phyloP scores from a whole-genome alignment of 2,113 vertebrate species.

The Rhinopithecus roxellana region DNA sequence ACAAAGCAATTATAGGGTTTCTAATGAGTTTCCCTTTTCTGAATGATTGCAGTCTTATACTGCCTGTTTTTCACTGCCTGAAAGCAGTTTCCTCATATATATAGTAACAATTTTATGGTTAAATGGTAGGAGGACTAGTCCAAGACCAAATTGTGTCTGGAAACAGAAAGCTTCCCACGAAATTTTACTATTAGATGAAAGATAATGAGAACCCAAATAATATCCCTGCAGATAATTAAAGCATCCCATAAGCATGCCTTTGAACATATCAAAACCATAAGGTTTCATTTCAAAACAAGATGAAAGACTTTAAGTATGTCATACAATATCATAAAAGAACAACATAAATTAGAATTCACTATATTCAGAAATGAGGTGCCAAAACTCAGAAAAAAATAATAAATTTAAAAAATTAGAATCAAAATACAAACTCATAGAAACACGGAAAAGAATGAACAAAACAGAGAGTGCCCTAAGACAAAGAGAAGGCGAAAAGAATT shows the following conservation, averaged over 20 bases:
- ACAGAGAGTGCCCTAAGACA: neutral
- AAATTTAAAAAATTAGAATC: neutral
- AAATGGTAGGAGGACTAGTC: neutral
- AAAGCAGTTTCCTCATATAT: neutral
- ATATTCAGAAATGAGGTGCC: slow-evolving; percentile 2
- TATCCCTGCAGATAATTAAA: slow-evolving; percentile 12
- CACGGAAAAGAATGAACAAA: neutral
- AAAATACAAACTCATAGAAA: neutral
- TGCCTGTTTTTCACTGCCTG: neutral
- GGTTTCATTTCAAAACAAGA: neutral
- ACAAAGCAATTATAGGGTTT: neutral
- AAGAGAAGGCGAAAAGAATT: neutral
- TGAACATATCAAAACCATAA: neutral
- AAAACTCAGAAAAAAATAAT: slow-evolving; percentile 20
- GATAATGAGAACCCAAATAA: neutral
- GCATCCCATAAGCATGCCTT: neutral
- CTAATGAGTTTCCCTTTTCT: neutral
- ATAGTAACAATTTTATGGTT: neutral
- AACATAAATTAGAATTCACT: neutral
- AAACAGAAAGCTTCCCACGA: slow-evolving; percentile 31
- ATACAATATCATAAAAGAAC: neutral
- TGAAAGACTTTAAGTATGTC: neutral
- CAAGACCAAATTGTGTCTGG: neutral
- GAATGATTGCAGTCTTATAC: neutral
- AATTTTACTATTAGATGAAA: slow-evolving; percentile 30